These are phyloP conservation scores for Forbesichthys agassizii DNA, from an alignment of 2,113 vertebrate genomes.

Conservation along the genomic window DNA sequence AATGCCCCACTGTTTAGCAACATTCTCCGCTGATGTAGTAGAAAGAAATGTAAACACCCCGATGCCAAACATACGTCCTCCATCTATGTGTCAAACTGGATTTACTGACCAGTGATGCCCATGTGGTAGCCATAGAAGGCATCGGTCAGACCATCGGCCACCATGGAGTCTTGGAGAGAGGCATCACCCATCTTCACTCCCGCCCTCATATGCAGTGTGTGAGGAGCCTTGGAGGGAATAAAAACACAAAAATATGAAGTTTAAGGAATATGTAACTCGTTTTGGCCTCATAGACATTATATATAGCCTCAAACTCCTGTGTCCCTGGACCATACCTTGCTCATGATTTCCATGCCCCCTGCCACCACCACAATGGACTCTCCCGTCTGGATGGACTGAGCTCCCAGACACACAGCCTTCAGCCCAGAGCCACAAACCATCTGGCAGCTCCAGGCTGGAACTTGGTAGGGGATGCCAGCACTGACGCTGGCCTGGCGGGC, in stretches of 20 bases:
- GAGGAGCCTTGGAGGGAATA: conserved; percentile 82
- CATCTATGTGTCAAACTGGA: neutral
- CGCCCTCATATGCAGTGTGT: conserved; percentile 85
- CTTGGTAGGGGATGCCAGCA: conserved; percentile 86
- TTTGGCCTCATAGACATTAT: no score
- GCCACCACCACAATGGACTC: conserved; percentile 89
- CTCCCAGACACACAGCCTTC: conserved; percentile 90
- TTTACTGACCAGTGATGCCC: conserved; percentile 89
- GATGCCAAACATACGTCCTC: neutral
- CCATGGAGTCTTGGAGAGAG: conserved; percentile 83
- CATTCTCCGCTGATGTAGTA: conserved; percentile 87
- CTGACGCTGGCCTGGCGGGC: conserved; percentile 86
- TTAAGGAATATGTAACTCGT: neutral
- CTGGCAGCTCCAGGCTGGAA: conserved; percentile 95
- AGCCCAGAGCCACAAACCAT: conserved; percentile 97
- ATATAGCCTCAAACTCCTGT: neutral
- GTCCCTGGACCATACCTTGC: conserved; percentile 78
- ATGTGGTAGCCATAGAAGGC: conserved; percentile 93
- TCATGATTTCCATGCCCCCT: conserved; percentile 98
- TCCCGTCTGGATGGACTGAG: conserved; percentile 83
- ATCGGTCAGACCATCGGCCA: conserved; percentile 89
- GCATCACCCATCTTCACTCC: conserved; percentile 88
- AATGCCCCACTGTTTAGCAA: conserved; percentile 89
- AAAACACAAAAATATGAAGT: neutral
- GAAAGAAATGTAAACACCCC: neutral